Base-by-base conservation (phyloP, 2,113 vertebrate species). In the Dryoscopus gambensis region DNA sequence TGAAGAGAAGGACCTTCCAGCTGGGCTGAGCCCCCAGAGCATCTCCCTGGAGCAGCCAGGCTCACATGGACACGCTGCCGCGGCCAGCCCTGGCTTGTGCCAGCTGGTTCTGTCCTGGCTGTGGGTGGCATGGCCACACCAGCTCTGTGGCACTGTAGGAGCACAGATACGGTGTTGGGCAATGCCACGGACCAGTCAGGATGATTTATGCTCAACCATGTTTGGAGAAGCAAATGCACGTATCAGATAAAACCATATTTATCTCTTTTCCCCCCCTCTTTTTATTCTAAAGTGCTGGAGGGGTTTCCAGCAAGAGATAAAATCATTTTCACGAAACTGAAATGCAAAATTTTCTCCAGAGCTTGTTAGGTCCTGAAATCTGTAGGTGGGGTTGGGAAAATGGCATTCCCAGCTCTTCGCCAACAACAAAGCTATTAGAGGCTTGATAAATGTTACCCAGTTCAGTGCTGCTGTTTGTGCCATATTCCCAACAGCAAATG, bases 361-460 rank as follows among this genome's bases (percentile, higher is more conserved):
- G 87, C 94, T 85, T 96, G 96, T 97, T 93, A 70, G 92, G 85
- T 95, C 93, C 93, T 96, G 96, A 97, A 96, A 79, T 75, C 56
- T 74, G 59, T 92, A 95, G 95, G 95, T 92, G 91, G 87, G 81
- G 96, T 92, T 85, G 84, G 80, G 89, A 95, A 93, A 93, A 96
- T 63, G 69, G 75, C 94, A 88, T 78, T 87, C 75, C 57, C 55
- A 92, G 73, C 71, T 91, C 87, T 84, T 86, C 0, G 67, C 95
- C 91, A 95, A 70, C 89, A 97, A 89, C 77, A 11, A 83, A 94
- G 75, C 73, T 92, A 42, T 92, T 92, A 93, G 40, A 93, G 73
- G 39, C 73, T 76, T 91, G 71, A 24, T 37, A 95, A 95, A 90
- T 50, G 80, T 88, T 83, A 92, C 47, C 50, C 91, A 76, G 37